Evolutionary conservation across 2,113 vertebrate species (phyloP), one percentile per base, ranked within the genome.

Genomic region (Oncorhynchus nerka): DNA sequence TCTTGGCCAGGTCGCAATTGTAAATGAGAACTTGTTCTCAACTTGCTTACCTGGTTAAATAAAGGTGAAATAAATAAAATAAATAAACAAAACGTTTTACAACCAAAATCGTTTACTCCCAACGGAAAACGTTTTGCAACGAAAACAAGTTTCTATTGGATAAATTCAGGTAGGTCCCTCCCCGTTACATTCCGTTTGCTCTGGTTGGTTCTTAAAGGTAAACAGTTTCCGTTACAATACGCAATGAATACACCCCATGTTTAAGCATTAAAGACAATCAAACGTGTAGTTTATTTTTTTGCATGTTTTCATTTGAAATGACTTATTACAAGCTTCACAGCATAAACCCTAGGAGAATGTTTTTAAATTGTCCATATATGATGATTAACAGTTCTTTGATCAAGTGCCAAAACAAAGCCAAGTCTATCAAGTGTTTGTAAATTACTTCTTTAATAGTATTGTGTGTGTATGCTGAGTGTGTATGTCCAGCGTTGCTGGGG

Each of bases 301-400:
- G n/a, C 26, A 84, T 73, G 20, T n/a, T n/a, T 61, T 8, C 22
- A 34, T 45, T 16, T 24, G 71, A 34, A 68, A 51, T 49, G 30
- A 55, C 39, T 84, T 16, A 80, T 75, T 79, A 84, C 82, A 81
- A 79, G 72, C 45, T 79, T 68, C 74, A 78, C 70, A 83, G 75
- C 51, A 59, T 51, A 76, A 61, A 75, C 71, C 71, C 75, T 71
- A 84, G 66, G 70, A 74, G 65, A 48, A 45, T 51, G n/a, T 51
- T 15, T 51, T 75, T 55, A 49, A 48, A 24, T 70, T 70, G 30
- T 70, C 34, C 30, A 70, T 76, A 84, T 16, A 39, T 24, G 28
- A 70, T 51, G 15, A 19, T 28, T 51, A 76, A 34, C 32, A 66
- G 49, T 64, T 82, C 83, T 30, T 9, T 28, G 71, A 69, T 68